Conservation (phyloP, 2,888 invertebrate genomes). For the Lithodes maja region DNA sequence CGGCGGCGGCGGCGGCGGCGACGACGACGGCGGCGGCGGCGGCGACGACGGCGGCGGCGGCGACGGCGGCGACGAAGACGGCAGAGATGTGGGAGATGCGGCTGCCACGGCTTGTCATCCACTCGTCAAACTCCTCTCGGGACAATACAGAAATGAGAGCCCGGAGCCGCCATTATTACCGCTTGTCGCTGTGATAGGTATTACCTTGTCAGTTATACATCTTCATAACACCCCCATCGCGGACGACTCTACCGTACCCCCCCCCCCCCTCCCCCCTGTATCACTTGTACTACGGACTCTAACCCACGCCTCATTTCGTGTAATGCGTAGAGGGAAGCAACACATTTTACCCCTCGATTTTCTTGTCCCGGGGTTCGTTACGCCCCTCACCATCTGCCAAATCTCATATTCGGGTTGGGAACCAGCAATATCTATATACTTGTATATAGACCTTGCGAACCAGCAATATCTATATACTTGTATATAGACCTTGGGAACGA, state of each 20-base stretch:
- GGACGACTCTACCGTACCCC: background rate
- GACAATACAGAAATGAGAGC: background rate
- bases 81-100: background rate
- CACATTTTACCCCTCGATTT: background rate
- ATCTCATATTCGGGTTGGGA: background rate
- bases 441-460: no score
- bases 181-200: background rate
- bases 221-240: background rate
- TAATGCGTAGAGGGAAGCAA: background rate
- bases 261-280: background rate
- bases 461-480: no score
- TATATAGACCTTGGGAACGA: background rate
- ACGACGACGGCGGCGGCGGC: no score
- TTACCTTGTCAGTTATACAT: background rate
- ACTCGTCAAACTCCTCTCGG: background rate
- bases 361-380: background rate
- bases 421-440: no score
- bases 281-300: background rate
- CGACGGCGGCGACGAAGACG: no score
- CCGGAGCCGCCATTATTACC: background rate
- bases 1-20: no score
- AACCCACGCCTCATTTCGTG: background rate
- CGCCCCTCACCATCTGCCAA: background rate
- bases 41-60: no score
- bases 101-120: slow-evolving; percentile 1